Evolutionary conservation across 2,113 vertebrate genomes (phyloP).

Genomic region (Rhombomys opimus): DNA sequence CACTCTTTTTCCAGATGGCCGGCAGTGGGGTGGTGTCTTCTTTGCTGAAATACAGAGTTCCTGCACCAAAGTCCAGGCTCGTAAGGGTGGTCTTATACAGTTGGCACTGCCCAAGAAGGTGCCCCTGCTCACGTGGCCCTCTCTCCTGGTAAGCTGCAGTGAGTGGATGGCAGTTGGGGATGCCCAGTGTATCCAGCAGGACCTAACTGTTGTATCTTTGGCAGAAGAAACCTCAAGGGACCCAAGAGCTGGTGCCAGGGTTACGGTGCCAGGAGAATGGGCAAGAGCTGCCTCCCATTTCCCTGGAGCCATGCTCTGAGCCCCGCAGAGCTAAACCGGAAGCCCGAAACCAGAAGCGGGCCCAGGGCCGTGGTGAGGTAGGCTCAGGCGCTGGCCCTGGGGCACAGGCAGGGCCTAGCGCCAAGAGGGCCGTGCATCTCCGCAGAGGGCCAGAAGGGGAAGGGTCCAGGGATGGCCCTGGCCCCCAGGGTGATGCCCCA

Average conservation of each 20-base stretch:
- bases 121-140: conserved; percentile 95
- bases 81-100: conserved; percentile 94
- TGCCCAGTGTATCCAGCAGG: neutral
- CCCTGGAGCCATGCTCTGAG: conserved; percentile 84
- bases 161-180: neutral
- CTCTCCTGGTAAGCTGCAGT: conserved; percentile 90
- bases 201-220: conserved; percentile 72
- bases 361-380: conserved; percentile 84
- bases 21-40: conserved; percentile 95
- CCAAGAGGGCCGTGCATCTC: conserved; percentile 87
- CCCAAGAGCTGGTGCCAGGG: conserved; percentile 85
- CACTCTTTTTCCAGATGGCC: conserved; percentile 88
- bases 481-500: conserved; percentile 69
- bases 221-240: conserved; percentile 90
- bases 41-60: conserved; percentile 96
- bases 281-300: conserved; percentile 82
- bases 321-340: conserved; percentile 85
- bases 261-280: conserved; percentile 86
- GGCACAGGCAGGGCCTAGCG: conserved; percentile 84
- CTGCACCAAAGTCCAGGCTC: conserved; percentile 93
- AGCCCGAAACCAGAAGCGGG: conserved; percentile 90
- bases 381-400: conserved; percentile 84
- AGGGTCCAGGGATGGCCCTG: conserved; percentile 74
- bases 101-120: conserved; percentile 97
- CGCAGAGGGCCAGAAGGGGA: conserved; percentile 83